Conservation (phyloP, 2,888 invertebrate species). For the Mayetiola destructor region DNA sequence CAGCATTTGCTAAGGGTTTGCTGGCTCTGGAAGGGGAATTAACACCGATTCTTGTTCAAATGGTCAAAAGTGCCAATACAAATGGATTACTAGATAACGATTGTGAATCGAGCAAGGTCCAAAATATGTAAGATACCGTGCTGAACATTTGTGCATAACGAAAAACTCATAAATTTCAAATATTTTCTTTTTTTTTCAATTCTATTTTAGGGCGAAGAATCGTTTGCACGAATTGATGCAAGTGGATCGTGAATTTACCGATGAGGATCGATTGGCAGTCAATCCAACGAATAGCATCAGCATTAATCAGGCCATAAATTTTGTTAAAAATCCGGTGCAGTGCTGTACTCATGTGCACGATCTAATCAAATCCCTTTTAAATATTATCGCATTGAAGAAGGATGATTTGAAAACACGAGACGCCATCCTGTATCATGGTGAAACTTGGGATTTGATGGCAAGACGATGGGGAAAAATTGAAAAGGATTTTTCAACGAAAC, state of each 20-base stretch:
- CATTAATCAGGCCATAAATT: slow-evolving; percentile 79
- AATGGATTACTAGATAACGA: slow-evolving; percentile 97
- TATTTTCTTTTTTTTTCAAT: slow-evolving; percentile 13
- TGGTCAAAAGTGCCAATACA: slow-evolving; percentile 99
- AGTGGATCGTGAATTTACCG: slow-evolving; percentile 71
- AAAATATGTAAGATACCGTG: slow-evolving; percentile 61
- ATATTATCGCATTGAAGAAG: slow-evolving; percentile 69
- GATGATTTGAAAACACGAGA: slow-evolving; percentile 87
- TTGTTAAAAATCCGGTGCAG: slow-evolving; percentile 87
- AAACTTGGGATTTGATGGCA: slow-evolving; percentile 97
- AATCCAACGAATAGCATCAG: slow-evolving; percentile 89
- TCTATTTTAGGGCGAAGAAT: slow-evolving; percentile 70
- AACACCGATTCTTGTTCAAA: slow-evolving; percentile 96
- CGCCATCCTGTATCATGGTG: slow-evolving; percentile 89
- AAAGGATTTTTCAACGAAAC: slow-evolving; percentile 92
- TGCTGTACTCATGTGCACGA: slow-evolving; percentile 85
- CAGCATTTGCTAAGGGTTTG: slow-evolving; percentile 96
- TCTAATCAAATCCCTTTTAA: slow-evolving; percentile 73
- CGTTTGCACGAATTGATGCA: slow-evolving; percentile 86
- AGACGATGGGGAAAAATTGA: slow-evolving; percentile 95
- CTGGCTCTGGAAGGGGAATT: slow-evolving; percentile 95
- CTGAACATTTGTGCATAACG: background rate
- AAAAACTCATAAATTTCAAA: too few species aligned
- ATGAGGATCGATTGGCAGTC: slow-evolving; percentile 69
- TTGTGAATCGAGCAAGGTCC: slow-evolving; percentile 90